phyloP scores from a whole-genome alignment of 2,888 invertebrate genomes.

The Folsomia candida region DNA sequence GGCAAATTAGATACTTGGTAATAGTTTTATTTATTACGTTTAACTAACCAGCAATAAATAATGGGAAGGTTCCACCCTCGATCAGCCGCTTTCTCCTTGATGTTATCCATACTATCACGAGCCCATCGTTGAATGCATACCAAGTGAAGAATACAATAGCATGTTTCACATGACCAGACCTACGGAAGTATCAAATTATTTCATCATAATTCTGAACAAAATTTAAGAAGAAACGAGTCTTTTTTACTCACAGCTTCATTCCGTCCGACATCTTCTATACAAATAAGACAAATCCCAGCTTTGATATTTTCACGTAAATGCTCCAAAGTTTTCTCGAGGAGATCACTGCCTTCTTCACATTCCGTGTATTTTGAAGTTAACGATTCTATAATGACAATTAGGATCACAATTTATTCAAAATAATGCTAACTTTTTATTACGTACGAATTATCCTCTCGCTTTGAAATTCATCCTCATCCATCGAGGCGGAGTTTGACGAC shows the following conservation, averaged over 20 bases:
- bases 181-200: conserved; percentile 52
- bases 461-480: conserved; percentile 1
- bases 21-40: neutral
- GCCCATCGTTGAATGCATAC: conserved; percentile 89
- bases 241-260: conserved; percentile 63
- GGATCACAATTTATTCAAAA: neutral
- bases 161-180: conserved; percentile 84
- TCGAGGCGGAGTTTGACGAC: neutral
- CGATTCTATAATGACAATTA: conserved; percentile 19
- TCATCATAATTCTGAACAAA: too few relatives aligned
- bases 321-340: conserved; percentile 45
- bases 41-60: conserved; percentile 57
- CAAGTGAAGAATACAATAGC: conserved; percentile 81
- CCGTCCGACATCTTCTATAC: conserved; percentile 81
- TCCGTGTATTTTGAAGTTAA: conserved; percentile 42
- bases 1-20: neutral
- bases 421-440: neutral
- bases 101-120: conserved; percentile 75
- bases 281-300: conserved; percentile 79
- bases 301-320: conserved; percentile 47
- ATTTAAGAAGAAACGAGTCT: neutral
- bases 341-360: conserved; percentile 27
- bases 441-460: conserved; percentile 11
- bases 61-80: conserved; percentile 54
- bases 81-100: conserved; percentile 61